Conservation (phyloP, 2,797 vertebrate species). For the Acrocephalus scirpaceus region DNA sequence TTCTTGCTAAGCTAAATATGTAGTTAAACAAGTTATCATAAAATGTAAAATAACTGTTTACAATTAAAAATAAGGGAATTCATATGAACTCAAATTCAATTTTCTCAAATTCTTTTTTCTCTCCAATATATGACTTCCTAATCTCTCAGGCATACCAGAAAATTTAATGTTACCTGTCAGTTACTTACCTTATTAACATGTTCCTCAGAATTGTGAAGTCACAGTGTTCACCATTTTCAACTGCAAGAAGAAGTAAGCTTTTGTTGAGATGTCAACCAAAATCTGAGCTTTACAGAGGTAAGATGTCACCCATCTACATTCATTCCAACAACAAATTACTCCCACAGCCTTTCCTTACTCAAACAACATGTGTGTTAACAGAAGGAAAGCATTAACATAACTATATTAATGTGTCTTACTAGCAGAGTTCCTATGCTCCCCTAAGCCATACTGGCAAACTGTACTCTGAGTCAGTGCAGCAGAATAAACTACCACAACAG, state of each 20-base stretch:
- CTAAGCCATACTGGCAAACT: neutral
- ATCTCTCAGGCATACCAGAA: neutral
- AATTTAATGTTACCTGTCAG: neutral
- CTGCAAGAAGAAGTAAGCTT: conserved; percentile 69
- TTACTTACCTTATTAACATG: conserved; percentile 96
- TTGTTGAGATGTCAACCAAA: conserved; percentile 1
- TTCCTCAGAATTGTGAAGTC: conserved; percentile 98
- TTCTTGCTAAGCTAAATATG: neutral
- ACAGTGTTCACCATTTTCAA: conserved; percentile 97
- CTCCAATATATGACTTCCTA: neutral
- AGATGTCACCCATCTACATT: neutral
- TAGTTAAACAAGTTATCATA: neutral
- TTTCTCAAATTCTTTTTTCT: neutral
- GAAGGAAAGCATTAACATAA: neutral
- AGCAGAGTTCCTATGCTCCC: neutral
- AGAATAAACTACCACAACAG: neutral
- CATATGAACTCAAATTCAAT: neutral
- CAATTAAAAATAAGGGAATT: neutral
- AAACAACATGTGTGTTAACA: neutral
- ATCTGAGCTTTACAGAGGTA: neutral
- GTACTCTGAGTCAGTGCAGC: neutral
- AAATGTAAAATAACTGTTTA: neutral
- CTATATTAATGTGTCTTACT: neutral
- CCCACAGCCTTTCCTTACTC: neutral
- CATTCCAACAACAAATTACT: neutral